Base-by-base conservation (phyloP, 1,140 invertebrate genomes). In the Nomia melanderi region DNA sequence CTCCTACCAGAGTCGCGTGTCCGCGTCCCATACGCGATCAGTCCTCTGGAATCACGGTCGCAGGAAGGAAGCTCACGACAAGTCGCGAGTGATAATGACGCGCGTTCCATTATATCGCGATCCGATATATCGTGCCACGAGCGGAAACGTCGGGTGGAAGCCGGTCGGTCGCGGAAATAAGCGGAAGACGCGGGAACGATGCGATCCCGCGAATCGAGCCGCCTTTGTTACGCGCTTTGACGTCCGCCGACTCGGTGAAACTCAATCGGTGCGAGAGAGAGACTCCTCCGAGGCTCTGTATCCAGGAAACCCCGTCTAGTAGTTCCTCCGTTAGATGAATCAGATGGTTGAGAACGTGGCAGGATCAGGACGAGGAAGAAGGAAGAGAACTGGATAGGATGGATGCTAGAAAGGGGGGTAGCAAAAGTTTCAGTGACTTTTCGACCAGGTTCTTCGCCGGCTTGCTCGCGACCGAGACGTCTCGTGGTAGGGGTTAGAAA, bases 211-310 rank as follows among this genome's bases (percentile, higher is more conserved):
- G 81, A 71, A 86, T 79, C n/a, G n/a, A 33, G 75, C 41, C 57
- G 69, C 81, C 79, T 89, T 88, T 88, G 88, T 88, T 86, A 83
- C 59, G 78, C 77, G 81, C 84, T 87, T 89, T 88, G 84, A 88
- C 87, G 60, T 47, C 53, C 41, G 25, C 12, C 47, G 25, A 33
- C 29, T n/a, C n/a, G 41, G 25, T 9, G 31, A n/a, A 65, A 17
- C n/a, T 36, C n/a, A n/a, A n/a, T n/a, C n/a, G n/a, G n/a, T 36
- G 33, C 31, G 33, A 5, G 31, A 44, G 41, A 14, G 12, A n/a
- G n/a, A n/a, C n/a, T 39, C 3, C 20, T 25, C n/a, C 23, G 20
- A 62, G 6, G 12, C 7, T 14, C 27, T 64, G 31, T 64, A n/a
- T 50, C 41, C 31, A 27, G 27, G 17, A 47, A n/a, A 44, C 54